A percentile compares a stretch with the other conserved stretches of the same genome.
Conservation (phyloP, 2,888 invertebrate genomes). For the Tridacna gigas region DNA sequence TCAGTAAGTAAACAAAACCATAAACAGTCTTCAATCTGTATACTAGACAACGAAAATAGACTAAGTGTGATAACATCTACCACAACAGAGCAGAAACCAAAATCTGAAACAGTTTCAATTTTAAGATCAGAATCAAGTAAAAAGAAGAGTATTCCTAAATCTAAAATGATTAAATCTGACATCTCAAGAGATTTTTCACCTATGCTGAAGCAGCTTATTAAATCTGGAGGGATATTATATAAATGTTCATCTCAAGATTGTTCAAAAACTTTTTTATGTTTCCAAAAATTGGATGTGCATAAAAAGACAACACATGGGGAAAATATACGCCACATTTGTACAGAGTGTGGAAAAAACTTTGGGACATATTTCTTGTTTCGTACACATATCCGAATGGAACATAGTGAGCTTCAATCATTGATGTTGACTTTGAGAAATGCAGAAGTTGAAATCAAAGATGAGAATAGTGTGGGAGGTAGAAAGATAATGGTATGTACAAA, state of each 20-base stretch:
- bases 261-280: background rate
- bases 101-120: too few species aligned
- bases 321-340: conserved; percentile 15
- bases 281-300: background rate
- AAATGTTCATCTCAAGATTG: conserved; percentile 12
- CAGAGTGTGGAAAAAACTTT: conserved; percentile 23
- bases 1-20: too few species aligned
- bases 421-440: background rate
- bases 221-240: background rate
- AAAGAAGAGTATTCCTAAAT: background rate
- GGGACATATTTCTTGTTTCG: background rate
- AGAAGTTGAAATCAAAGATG: background rate
- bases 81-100: too few species aligned
- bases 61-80: too few species aligned
- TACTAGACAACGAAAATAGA: too few species aligned
- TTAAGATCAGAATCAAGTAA: background rate
- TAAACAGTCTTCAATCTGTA: too few species aligned
- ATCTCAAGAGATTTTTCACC: background rate
- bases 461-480: background rate
- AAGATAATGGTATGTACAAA: conserved; percentile 13
- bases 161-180: background rate
- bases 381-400: conserved; percentile 28
- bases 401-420: background rate
- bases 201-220: background rate
- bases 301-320: conserved; percentile 24